A percentile compares a stretch with the other conserved stretches of the same genome.
Conservation (phyloP, 2,888 invertebrate genomes). For the Eristalis arbustorum region DNA sequence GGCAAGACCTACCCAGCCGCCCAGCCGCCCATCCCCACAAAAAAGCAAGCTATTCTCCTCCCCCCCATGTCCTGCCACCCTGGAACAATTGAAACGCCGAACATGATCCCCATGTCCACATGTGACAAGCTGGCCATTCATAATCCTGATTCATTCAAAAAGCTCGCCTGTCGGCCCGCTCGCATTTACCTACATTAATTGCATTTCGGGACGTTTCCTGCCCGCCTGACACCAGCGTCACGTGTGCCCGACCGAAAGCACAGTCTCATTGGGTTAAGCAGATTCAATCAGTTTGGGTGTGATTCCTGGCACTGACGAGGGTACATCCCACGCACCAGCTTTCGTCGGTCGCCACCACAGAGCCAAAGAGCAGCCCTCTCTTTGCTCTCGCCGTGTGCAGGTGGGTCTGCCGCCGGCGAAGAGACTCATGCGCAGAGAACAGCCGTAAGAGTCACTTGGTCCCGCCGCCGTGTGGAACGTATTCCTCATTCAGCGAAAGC, state of each 20-base stretch:
- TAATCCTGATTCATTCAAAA: neutral
- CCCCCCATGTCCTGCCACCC: neutral
- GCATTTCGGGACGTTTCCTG: neutral
- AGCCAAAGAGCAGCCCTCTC: neutral
- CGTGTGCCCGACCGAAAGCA: neutral
- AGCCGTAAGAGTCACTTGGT: neutral
- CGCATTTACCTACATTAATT: constrained; percentile 14
- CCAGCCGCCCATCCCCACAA: neutral
- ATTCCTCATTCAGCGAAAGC: constrained; percentile 64
- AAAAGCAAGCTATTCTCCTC: neutral
- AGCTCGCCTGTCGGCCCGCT: neutral
- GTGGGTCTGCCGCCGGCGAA: no score
- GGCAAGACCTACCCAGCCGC: neutral
- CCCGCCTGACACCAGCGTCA: neutral
- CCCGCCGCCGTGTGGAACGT: constrained; percentile 57
- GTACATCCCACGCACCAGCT: constrained; percentile 11
- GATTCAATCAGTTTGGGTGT: constrained; percentile 65
- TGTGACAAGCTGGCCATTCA: neutral
- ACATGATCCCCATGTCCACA: neutral
- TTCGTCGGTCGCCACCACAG: neutral
- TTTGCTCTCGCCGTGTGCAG: neutral
- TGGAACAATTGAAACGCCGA: neutral
- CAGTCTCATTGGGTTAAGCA: constrained; percentile 13
- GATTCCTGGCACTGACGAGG: constrained; percentile 57
- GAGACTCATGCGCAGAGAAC: constrained; percentile 22